Evolutionary conservation across 2,113 vertebrate species (phyloP).

Genomic region (Chaenogobius annularis): DNA sequence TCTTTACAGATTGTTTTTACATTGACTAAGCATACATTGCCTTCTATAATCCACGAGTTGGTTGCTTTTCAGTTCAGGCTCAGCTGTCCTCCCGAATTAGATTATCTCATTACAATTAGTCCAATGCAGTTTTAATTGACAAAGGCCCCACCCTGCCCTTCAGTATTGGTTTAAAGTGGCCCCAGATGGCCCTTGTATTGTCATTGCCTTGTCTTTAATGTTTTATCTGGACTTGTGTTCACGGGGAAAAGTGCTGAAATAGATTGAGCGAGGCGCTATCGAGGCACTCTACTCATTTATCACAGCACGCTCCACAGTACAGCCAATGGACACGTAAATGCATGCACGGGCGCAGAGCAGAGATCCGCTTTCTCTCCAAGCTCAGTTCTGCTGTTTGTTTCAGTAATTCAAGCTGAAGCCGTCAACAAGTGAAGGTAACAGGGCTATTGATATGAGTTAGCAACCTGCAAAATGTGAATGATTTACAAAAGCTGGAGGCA

Average conservation of each 20-base stretch:
- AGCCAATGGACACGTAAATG: constrained; percentile 25
- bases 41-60: not conserved
- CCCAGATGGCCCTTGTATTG: constrained; percentile 52
- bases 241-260: constrained; percentile 47
- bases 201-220: constrained; percentile 65
- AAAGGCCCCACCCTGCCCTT: constrained; percentile 60
- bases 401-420: not conserved
- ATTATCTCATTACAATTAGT: constrained; percentile 73
- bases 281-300: constrained; percentile 26
- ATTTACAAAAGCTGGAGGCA: no score
- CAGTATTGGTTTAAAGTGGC: constrained; percentile 67
- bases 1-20: constrained; percentile 13
- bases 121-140: constrained; percentile 76
- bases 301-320: constrained; percentile 13
- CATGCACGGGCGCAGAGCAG: constrained; percentile 7
- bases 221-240: constrained; percentile 56
- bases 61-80: constrained; percentile 44
- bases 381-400: not conserved
- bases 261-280: constrained; percentile 21
- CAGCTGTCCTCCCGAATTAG: constrained; percentile 56
- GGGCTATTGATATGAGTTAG: not conserved
- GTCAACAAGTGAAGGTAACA: not conserved
- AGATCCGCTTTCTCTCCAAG: not conserved
- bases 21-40: not conserved
- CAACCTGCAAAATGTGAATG: not conserved